Percentiles rank a stretch among this genome's conserved stretches.
Evolutionary conservation across 2,113 vertebrate genomes (phyloP).

Genomic region (Upupa epops): DNA sequence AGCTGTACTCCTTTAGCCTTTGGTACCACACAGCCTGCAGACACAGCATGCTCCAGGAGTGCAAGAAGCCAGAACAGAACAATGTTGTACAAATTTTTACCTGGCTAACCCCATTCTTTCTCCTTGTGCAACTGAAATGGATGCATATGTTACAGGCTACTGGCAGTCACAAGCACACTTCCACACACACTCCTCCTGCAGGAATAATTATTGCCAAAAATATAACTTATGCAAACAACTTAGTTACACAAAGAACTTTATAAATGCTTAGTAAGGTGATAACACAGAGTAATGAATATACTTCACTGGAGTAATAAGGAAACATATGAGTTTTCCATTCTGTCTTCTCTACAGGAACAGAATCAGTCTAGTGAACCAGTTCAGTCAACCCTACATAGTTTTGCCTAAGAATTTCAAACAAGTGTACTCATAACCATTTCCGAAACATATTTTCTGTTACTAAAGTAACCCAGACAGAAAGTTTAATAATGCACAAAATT

Average conservation of each 20-base stretch:
- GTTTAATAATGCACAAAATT: slow-evolving; percentile 18
- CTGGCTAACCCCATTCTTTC: not conserved
- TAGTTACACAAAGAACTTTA: slow-evolving; percentile 10
- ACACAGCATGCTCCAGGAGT: not conserved
- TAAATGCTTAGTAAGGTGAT: not conserved
- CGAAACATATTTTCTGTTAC: slow-evolving; percentile 47
- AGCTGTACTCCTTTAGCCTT: not conserved
- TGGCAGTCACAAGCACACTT: not conserved
- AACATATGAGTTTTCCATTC: not conserved
- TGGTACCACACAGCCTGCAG: not conserved
- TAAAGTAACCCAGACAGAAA: slow-evolving; percentile 50
- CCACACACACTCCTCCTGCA: not conserved
- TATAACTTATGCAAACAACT: not conserved
- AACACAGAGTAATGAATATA: not conserved
- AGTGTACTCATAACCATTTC: slow-evolving; percentile 36
- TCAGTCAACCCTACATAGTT: not conserved
- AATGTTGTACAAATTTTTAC: not conserved
- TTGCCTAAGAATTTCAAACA: slow-evolving; percentile 46
- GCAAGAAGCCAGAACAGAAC: not conserved
- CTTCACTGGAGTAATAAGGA: not conserved
- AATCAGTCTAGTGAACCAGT: not conserved
- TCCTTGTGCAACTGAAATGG: not conserved
- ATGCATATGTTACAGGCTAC: not conserved
- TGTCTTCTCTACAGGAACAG: not conserved
- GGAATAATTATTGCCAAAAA: not conserved